Evolutionary conservation across 2,113 vertebrate species (phyloP), one percentile per base, ranked within the genome.

Genomic region (Tupaia tana): DNA sequence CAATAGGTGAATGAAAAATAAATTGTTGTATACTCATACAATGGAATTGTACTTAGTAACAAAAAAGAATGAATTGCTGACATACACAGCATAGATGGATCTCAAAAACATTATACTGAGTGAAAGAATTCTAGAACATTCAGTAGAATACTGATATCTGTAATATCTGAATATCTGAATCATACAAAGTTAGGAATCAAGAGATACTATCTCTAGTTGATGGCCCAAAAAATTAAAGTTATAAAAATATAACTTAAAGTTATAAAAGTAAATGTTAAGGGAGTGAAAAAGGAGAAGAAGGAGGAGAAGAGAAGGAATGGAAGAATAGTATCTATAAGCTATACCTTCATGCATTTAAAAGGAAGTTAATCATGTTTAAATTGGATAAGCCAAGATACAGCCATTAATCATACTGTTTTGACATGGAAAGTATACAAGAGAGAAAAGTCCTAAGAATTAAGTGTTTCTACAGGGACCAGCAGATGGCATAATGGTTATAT

Each of bases 171-270:
- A 43, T 43, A 43, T 80, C 80, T 43, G 43, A 43, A 74, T 73
- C 85, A 64, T 54, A 71, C 66, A 88, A 86, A 82, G n/a, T 22
- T 73, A 63, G 52, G 29, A 59, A 18, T 25, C 56, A 89, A 89
- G 59, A 90, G 9, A 69, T 16, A 66, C 3, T 84, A 22, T 61
- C 54, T 61, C 78, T 52, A 86, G 52, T 86, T 86, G 69, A 61
- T 71, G 52, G 83, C 11, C 19, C 54, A 19, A 8, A 73, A 85
- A 79, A 78, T 61, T 56, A 87, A 88, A 84, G 29, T 22, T 34
- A 43, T 12, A 64, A 91, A 94, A 86, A 82, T 87, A 75, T 34
- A 90, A 88, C 11, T 58, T 69, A 91, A 80, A 87, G 34, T 29
- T 59, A 73, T 2, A 74, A 63, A 96, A 24, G 13, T 69, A 43